Evolutionary conservation across 2,113 vertebrate genomes (phyloP).

Genomic region (Melanocharis versteri): DNA sequence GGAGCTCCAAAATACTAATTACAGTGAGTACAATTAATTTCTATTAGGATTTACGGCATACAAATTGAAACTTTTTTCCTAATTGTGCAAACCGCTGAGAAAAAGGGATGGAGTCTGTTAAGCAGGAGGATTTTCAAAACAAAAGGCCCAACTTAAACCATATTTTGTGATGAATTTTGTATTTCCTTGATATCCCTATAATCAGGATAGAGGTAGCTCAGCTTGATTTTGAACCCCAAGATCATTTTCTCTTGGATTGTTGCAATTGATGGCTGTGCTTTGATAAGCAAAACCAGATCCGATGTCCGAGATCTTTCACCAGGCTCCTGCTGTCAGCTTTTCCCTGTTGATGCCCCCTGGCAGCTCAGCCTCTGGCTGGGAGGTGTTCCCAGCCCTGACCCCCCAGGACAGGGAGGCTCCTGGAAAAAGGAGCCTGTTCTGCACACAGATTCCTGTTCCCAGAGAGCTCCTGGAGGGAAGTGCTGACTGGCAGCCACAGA

Average conservation of each 20-base stretch:
- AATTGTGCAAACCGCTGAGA: background rate
- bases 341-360: background rate
- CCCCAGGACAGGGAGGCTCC: background rate
- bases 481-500: background rate
- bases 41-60: background rate
- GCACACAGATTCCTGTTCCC: background rate
- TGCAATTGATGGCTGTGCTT: background rate
- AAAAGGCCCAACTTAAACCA: background rate
- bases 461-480: background rate
- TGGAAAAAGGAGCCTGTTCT: background rate
- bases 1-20: slow-evolving; percentile 23
- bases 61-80: background rate
- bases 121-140: background rate
- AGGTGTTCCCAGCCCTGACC: background rate
- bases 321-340: background rate
- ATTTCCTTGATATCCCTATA: background rate
- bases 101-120: background rate
- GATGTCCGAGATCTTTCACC: background rate
- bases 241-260: background rate
- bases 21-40: slow-evolving; percentile 14
- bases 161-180: background rate
- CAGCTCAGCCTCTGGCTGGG: background rate
- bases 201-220: background rate
- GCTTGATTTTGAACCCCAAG: background rate
- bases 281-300: background rate